Base-by-base conservation (phyloP, 1,140 invertebrate species). In the Drosophila jambulina region DNA sequence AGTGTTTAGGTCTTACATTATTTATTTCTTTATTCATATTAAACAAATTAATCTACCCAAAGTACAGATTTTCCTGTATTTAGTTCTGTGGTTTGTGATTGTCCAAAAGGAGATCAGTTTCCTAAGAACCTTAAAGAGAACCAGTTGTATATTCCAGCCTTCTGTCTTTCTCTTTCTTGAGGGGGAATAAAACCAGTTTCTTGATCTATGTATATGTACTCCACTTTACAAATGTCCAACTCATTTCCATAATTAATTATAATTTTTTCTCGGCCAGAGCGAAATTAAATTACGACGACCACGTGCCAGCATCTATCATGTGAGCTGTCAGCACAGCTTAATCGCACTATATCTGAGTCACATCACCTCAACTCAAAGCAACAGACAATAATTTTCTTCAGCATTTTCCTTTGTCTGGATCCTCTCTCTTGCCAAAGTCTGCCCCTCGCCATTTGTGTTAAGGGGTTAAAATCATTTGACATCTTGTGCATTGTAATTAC, bases 381-480 rank as follows among this genome's bases (percentile, higher is more conserved):
- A n/a, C n/a, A n/a, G n/a, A n/a, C n/a, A n/a, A n/a, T n/a, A n/a
- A n/a, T n/a, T 43, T 80, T 15, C 63, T 64, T 40, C 7, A 74
- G 23, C 56, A 49, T 71, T 70, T 60, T 51, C 53, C 42, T 78
- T 62, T 61, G 49, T 78, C 54, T 48, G 46, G 8, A n/a, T 60
- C 59, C 76, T 76, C 57, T 53, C 46, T 78, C 36, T 75, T 32
- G 60, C 63, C 29, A 9, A 29, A 17, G 46, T 36, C 46, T 32
- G 46, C 64, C 19, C 58, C n/a, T 48, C 1, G 43, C 61, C 62
- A 76, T 88, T 70, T 59, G 76, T 74, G 76, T 63, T 53, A 87
- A 80, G 84, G 83, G 83, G 83, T 87, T 83, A 78, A 88, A 80
- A 54, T 64, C 68, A 84, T 80, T 88, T 87, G 77, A 87, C 84